Percentiles rank a stretch among this genome's conserved stretches.
These are phyloP conservation scores for Lepidurus packardi DNA, from an alignment of 1,140 invertebrate genomes.

Conservation along the genomic window DNA sequence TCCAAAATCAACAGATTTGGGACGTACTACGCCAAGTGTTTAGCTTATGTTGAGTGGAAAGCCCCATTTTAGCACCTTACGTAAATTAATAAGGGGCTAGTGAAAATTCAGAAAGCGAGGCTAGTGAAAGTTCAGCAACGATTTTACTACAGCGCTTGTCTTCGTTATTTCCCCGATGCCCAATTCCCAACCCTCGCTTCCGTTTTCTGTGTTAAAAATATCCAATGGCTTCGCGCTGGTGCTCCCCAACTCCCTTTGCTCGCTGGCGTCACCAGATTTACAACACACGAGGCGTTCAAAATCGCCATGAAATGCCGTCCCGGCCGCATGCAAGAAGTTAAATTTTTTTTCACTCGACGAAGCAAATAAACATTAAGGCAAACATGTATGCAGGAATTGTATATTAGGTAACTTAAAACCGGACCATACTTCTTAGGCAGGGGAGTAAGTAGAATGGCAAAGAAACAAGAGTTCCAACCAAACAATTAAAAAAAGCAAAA, in stretches of 20 bases:
- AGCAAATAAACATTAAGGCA: too few relatives aligned
- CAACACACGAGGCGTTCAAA: not conserved
- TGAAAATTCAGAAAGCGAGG: not conserved
- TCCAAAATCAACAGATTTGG: not conserved
- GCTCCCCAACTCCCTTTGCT: not conserved
- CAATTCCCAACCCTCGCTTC: not conserved
- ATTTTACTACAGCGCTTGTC: not conserved
- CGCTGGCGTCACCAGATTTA: not conserved
- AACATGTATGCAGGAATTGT: not conserved
- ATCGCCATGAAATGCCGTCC: not conserved
- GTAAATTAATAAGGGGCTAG: not conserved
- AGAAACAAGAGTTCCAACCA: not conserved
- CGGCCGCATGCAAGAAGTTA: too few relatives aligned
- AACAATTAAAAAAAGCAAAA: not conserved
- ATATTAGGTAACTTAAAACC: constrained; percentile 18
- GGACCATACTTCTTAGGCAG: constrained; percentile 15
- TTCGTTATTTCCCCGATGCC: not conserved
- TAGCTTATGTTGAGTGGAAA: not conserved
- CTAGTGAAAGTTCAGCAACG: not conserved
- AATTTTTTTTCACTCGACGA: too few relatives aligned
- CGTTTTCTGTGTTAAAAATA: constrained; percentile 11
- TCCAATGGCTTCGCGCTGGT: not conserved
- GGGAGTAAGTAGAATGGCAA: constrained; percentile 8
- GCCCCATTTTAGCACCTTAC: not conserved
- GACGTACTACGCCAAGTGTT: not conserved